These are phyloP conservation scores for Thysanoteuthis rhombus DNA, from an alignment of 2,888 invertebrate species.

Conservation along the genomic window DNA sequence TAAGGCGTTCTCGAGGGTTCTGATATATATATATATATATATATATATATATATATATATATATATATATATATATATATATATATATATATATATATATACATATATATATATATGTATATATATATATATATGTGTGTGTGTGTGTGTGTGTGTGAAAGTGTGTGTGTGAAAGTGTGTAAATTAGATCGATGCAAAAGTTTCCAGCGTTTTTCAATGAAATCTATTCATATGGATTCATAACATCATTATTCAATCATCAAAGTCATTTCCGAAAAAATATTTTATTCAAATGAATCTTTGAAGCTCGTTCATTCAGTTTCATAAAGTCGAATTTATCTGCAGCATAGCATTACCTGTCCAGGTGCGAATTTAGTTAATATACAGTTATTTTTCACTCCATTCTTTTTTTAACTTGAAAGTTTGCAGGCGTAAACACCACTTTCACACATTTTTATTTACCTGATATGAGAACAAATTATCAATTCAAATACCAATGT, in stretches of 20 bases:
- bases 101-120: too few species aligned
- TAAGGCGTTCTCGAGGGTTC: too few species aligned
- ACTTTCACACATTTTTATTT: neutral
- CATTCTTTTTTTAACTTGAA: neutral
- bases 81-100: too few species aligned
- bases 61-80: too few species aligned
- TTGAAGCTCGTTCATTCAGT: neutral
- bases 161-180: too few species aligned
- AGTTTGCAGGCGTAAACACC: neutral
- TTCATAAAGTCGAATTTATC: neutral
- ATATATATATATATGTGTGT: too few species aligned
- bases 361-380: neutral
- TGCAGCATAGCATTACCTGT: neutral
- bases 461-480: neutral
- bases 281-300: neutral
- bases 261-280: neutral
- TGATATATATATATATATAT: too few species aligned
- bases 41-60: too few species aligned
- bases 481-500: neutral
- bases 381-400: neutral
- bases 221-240: too few species aligned
- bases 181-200: too few species aligned
- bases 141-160: too few species aligned
- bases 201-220: too few species aligned
- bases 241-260: neutral